phyloP scores from a whole-genome alignment of 2,888 invertebrate genomes.

The Pyrrhia umbra region DNA sequence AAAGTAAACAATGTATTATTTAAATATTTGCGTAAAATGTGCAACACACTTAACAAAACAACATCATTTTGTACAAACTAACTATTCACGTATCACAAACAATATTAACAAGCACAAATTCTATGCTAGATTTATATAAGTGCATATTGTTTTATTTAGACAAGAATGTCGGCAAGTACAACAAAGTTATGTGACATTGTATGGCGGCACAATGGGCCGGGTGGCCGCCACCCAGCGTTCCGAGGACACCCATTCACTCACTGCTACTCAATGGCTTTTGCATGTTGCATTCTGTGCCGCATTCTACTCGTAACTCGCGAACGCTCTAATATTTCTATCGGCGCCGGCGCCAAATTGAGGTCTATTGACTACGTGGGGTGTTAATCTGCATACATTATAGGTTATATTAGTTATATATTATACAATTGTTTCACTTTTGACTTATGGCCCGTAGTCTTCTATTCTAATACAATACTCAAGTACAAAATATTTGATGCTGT shows the following conservation, averaged over 20 bases:
- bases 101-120: constrained; percentile 19
- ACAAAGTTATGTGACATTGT: constrained; percentile 68
- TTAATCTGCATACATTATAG: constrained; percentile 51
- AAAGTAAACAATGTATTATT: no score
- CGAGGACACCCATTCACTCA: constrained; percentile 74
- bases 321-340: constrained; percentile 60
- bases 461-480: not conserved
- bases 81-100: constrained; percentile 29
- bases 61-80: constrained; percentile 29
- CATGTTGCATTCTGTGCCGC: constrained; percentile 77
- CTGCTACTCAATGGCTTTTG: constrained; percentile 81
- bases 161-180: constrained; percentile 49
- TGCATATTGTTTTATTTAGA: constrained; percentile 54
- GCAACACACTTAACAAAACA: constrained; percentile 4
- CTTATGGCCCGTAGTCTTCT: not conserved
- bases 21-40: no score
- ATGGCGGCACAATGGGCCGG: constrained; percentile 66
- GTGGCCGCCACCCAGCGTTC: constrained; percentile 62
- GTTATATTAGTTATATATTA: constrained; percentile 30
- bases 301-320: constrained; percentile 65
- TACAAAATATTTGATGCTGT: no score
- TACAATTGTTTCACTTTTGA: constrained; percentile 4
- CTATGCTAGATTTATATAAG: constrained; percentile 32
- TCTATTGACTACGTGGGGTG: constrained; percentile 47
- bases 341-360: constrained; percentile 47